Conservation (phyloP, 2,113 vertebrate species). For the Gulo gulo region DNA sequence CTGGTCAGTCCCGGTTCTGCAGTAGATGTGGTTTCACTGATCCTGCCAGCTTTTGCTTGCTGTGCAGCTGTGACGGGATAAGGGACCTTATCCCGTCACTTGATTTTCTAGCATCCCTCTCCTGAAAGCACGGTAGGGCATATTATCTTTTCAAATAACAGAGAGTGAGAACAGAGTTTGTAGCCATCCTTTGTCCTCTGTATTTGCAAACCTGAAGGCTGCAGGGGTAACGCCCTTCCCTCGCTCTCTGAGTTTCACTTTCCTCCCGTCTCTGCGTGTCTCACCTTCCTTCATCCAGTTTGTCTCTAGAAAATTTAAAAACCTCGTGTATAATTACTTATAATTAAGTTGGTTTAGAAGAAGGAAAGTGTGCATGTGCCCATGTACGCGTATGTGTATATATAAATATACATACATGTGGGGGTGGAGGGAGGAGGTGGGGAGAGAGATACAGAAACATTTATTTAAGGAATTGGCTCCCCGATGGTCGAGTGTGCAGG, state of each 20-base stretch:
- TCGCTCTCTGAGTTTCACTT: neutral
- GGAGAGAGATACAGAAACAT: neutral
- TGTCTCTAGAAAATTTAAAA: neutral
- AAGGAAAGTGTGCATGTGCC: accelerated
- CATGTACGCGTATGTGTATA: no score
- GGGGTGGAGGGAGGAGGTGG: neutral
- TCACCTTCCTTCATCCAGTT: neutral
- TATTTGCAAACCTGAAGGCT: neutral
- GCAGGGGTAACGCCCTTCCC: neutral
- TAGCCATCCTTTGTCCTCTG: neutral
- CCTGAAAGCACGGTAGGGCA: neutral
- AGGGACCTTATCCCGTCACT: neutral
- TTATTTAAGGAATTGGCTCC: neutral
- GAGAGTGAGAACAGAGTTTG: neutral
- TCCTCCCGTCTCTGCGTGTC: neutral
- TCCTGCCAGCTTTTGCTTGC: neutral
- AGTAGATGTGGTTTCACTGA: neutral
- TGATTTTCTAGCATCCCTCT: neutral
- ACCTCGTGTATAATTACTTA: neutral
- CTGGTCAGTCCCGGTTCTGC: neutral
- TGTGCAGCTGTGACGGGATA: no score
- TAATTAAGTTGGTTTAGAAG: neutral
- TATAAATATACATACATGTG: neutral
- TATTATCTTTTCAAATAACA: neutral
- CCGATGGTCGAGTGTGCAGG: accelerated